phyloP scores from a whole-genome alignment of 2,113 vertebrate genomes.

The Syngnathus typhle region DNA sequence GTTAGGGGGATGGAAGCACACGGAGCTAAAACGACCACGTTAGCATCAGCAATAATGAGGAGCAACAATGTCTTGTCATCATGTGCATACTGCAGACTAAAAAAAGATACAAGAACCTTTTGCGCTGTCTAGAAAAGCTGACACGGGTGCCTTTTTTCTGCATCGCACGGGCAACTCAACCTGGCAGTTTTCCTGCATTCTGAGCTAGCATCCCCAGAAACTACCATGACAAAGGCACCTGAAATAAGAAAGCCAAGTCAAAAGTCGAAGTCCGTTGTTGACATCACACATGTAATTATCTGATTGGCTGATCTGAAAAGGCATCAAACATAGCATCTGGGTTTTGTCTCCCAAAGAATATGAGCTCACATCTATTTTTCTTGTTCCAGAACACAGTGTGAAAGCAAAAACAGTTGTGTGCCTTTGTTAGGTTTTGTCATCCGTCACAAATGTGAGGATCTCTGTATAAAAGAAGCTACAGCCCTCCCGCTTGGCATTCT shows the following conservation, averaged over 20 bases:
- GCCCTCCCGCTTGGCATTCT: no score
- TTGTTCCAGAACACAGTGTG: no score
- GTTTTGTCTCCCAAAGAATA: no score
- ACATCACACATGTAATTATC: not conserved
- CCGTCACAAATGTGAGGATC: not conserved
- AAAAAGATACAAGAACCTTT: not conserved
- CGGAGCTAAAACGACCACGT: conserved; percentile 33
- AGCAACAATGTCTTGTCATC: conserved; percentile 20
- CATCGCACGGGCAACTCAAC: not conserved
- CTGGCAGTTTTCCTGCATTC: not conserved
- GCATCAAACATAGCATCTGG: no score
- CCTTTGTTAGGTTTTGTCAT: not conserved
- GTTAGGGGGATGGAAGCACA: conserved; percentile 9
- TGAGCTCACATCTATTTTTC: no score
- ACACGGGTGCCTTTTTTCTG: not conserved
- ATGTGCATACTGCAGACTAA: not conserved
- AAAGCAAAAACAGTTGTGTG: no score
- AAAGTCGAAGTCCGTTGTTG: not conserved
- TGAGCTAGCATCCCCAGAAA: not conserved
- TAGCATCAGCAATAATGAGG: conserved; percentile 22
- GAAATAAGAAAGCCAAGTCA: not conserved
- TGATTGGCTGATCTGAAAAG: no score
- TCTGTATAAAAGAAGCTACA: not conserved
- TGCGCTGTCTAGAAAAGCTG: not conserved
- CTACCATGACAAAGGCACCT: not conserved